A percentile compares a stretch with the other conserved stretches of the same genome.
Conservation (phyloP, 2,888 invertebrate species). For the Macaria notata region DNA sequence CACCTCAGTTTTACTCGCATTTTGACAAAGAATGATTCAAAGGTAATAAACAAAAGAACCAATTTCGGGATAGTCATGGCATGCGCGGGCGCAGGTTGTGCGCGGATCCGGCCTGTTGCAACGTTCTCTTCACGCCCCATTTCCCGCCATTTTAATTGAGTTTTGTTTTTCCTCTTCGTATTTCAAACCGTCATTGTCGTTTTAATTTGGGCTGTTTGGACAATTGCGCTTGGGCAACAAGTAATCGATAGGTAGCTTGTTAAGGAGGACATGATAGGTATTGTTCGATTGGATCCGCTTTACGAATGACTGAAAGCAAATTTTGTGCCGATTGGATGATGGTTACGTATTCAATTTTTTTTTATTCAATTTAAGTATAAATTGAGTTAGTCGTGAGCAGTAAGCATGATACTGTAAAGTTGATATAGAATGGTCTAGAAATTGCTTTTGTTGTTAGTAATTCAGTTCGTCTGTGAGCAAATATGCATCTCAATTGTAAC, state of each 20-base stretch:
- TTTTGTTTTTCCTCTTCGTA: slow-evolving; percentile 52
- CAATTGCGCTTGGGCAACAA: slow-evolving; percentile 34
- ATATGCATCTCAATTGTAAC: too few relatives aligned
- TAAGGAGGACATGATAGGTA: slow-evolving; percentile 25
- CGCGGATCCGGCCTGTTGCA: slow-evolving; percentile 57
- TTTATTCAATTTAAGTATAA: background rate
- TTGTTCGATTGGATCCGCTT: slow-evolving; percentile 22
- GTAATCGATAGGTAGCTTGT: slow-evolving; percentile 30
- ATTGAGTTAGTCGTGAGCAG: too few relatives aligned
- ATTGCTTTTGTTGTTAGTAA: too few relatives aligned
- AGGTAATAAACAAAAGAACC: too few relatives aligned
- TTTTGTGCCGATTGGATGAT: slow-evolving; percentile 16
- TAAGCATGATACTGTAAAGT: too few relatives aligned
- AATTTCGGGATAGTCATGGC: slow-evolving; percentile 15
- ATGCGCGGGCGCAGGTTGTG: slow-evolving; percentile 44
- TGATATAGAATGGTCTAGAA: too few relatives aligned
- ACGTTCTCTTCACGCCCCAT: slow-evolving; percentile 69
- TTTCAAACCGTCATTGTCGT: slow-evolving; percentile 30
- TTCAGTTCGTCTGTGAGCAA: too few relatives aligned
- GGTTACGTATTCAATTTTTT: slow-evolving; percentile 19
- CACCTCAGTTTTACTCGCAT: too few relatives aligned
- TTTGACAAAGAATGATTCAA: too few relatives aligned
- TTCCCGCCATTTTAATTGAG: slow-evolving; percentile 58
- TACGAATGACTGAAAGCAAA: slow-evolving; percentile 20
- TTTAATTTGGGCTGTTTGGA: slow-evolving; percentile 30